Evolutionary conservation across 2,888 invertebrate species (phyloP).

Genomic region (Habroteleia sp.): DNA sequence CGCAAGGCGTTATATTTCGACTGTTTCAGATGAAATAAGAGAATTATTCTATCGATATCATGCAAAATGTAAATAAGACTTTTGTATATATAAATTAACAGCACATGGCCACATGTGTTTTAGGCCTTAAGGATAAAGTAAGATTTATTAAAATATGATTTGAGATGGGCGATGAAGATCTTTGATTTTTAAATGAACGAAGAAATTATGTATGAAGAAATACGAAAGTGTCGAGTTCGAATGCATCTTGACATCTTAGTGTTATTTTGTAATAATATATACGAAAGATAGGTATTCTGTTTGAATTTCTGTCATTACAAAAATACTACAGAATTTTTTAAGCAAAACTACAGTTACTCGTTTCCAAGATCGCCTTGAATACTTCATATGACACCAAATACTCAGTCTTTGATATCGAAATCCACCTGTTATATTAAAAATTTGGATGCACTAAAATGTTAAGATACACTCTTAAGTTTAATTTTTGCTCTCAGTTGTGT

Average conservation of each 20-base stretch:
- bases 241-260: conserved; percentile 46
- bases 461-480: conserved; percentile 46
- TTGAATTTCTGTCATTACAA: neutral
- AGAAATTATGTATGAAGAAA: conserved; percentile 10
- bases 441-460: conserved; percentile 34
- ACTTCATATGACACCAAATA: conserved; percentile 5
- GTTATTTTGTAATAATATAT: too few species aligned
- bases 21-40: conserved; percentile 53
- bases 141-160: conserved; percentile 37
- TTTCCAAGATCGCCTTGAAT: too few species aligned
- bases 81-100: conserved; percentile 49
- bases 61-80: conserved; percentile 54
- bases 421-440: conserved; percentile 37
- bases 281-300: neutral
- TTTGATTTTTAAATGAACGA: conserved; percentile 42
- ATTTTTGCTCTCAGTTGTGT: conserved; percentile 42
- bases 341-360: too few species aligned
- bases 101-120: conserved; percentile 20
- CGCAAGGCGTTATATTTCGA: conserved; percentile 52
- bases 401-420: conserved; percentile 13
- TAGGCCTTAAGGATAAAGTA: conserved; percentile 47
- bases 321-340: too few species aligned
- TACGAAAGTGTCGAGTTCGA: conserved; percentile 31
- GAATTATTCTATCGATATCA: conserved; percentile 57
- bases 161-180: conserved; percentile 32